phyloP scores from a whole-genome alignment of 1,140 invertebrate genomes.

The Saxidomus purpurata region DNA sequence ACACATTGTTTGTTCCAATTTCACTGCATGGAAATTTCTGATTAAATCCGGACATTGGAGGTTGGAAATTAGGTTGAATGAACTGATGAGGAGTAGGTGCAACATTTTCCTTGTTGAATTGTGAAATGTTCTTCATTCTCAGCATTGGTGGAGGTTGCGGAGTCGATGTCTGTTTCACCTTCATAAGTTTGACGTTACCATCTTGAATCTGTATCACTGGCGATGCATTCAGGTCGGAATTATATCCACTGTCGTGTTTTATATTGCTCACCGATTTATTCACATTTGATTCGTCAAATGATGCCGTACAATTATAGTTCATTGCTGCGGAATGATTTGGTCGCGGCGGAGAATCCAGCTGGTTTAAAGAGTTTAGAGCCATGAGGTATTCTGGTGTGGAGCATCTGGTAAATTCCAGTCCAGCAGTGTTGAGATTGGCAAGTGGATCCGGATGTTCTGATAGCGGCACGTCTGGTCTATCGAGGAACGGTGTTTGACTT shows the following conservation, averaged over 20 bases:
- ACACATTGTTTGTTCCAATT: not conserved
- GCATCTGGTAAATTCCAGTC: conserved; percentile 66
- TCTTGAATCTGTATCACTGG: conserved; percentile 67
- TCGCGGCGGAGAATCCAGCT: conserved; percentile 26
- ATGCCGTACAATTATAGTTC: conserved; percentile 11
- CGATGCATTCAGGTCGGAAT: conserved; percentile 70
- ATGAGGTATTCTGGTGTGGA: conserved; percentile 74
- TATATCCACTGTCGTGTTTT: conserved; percentile 76
- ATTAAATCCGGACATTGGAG: not conserved
- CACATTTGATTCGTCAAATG: conserved; percentile 4
- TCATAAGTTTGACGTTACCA: conserved; percentile 3
- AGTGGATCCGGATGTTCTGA: conserved; percentile 28
- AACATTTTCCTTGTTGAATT: conserved; percentile 35
- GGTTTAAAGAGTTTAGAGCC: conserved; percentile 65
- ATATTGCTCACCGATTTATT: not conserved
- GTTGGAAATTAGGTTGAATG: not conserved
- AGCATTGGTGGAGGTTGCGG: conserved; percentile 33
- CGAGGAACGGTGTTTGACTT: not conserved
- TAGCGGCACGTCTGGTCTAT: not conserved
- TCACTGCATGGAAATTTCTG: not conserved
- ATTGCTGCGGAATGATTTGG: conserved; percentile 10
- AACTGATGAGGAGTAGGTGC: not conserved
- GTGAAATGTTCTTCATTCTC: conserved; percentile 12
- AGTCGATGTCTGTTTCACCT: conserved; percentile 45
- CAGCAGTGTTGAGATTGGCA: conserved; percentile 28